These are phyloP conservation scores for Brachyistius frenatus DNA, from an alignment of 2,113 vertebrate species.

Conservation along the genomic window DNA sequence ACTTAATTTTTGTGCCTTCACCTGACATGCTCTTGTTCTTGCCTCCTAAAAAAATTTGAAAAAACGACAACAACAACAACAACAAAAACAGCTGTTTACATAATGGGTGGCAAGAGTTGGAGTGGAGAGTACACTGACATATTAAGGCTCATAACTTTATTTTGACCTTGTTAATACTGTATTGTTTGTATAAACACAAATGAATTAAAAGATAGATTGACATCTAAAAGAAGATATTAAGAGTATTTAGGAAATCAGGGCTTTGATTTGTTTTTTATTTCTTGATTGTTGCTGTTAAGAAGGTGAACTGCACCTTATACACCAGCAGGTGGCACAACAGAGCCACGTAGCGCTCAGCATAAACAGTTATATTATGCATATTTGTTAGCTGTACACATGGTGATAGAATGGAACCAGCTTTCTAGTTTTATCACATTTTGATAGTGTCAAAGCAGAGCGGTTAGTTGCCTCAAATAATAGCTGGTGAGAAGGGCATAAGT, in stretches of 20 bases:
- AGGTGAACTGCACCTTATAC: neutral
- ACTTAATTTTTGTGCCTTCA: neutral
- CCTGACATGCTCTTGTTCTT: neutral
- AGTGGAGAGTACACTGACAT: neutral
- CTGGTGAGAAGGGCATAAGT: conserved; percentile 11
- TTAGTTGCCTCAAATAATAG: conserved; percentile 1
- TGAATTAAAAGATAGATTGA: no score
- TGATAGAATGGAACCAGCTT: conserved; percentile 8
- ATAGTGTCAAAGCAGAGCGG: conserved; percentile 12
- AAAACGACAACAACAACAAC: no score
- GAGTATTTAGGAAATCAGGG: no score
- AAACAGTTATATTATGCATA: neutral
- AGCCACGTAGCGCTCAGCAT: neutral
- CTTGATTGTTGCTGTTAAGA: neutral
- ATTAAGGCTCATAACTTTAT: no score
- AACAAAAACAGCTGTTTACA: no score
- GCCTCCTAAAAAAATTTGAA: no score
- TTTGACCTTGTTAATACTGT: no score
- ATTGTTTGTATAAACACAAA: no score
- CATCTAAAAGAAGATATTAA: neutral
- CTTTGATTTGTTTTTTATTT: neutral
- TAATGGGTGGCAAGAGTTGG: neutral
- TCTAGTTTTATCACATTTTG: conserved; percentile 17
- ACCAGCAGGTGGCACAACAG: conserved; percentile 65
- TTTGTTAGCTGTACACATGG: conserved; percentile 32